These are phyloP conservation scores for Pyrgus malvae DNA, from an alignment of 2,888 invertebrate species.

Conservation along the genomic window DNA sequence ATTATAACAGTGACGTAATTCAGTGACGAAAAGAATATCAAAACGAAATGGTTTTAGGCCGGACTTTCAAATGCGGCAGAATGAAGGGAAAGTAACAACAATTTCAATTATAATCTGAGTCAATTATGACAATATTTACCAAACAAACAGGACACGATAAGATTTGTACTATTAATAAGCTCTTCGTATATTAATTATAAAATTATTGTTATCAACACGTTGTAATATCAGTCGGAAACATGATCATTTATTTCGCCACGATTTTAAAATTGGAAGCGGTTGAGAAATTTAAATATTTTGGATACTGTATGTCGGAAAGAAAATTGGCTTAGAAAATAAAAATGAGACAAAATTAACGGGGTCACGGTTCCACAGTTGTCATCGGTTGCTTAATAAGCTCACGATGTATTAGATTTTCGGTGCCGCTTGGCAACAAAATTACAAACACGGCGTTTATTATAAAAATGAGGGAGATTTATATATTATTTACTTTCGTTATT, in stretches of 20 bases:
- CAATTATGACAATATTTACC: too few species aligned
- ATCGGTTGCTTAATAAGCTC: slow-evolving; percentile 26
- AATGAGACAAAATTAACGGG: slow-evolving; percentile 54
- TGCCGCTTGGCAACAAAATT: not conserved
- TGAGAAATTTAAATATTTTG: slow-evolving; percentile 55
- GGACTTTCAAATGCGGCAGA: too few species aligned
- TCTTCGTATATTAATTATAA: too few species aligned
- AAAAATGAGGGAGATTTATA: not conserved
- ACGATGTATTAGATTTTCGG: slow-evolving; percentile 10
- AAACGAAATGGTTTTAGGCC: too few species aligned
- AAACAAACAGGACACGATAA: too few species aligned
- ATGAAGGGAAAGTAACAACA: too few species aligned
- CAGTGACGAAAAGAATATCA: too few species aligned
- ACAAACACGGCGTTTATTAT: not conserved
- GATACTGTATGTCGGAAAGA: slow-evolving; percentile 64
- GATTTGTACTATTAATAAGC: too few species aligned
- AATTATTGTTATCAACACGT: too few species aligned
- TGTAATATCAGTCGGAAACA: not conserved
- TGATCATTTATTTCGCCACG: slow-evolving; percentile 47
- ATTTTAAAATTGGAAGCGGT: slow-evolving; percentile 53
- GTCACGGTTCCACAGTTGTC: slow-evolving; percentile 62
- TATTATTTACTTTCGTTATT: too few species aligned
- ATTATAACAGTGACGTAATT: too few species aligned
- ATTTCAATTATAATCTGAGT: too few species aligned
- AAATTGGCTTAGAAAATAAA: slow-evolving; percentile 71